Evolutionary conservation across 2,113 vertebrate genomes (phyloP).

Genomic region (Crotalus viridis): DNA sequence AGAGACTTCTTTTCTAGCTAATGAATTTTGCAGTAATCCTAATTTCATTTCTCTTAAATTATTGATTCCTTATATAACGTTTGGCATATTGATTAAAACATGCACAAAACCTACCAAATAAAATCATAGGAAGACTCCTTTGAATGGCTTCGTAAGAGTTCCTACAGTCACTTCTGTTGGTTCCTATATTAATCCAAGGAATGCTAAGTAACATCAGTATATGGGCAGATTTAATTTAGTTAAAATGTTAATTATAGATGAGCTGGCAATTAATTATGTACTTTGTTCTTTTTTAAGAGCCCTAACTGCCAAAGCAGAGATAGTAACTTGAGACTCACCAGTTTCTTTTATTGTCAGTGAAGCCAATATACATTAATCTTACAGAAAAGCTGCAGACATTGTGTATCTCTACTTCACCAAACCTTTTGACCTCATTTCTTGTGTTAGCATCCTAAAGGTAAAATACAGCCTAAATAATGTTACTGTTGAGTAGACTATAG

Average conservation of each 20-base stretch:
- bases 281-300: neutral
- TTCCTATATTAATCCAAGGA: conserved; percentile 6
- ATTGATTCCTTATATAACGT: conserved; percentile 3
- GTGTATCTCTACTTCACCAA: neutral
- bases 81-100: neutral
- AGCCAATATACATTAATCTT: neutral
- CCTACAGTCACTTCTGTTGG: neutral
- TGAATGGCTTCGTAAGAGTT: conserved; percentile 14
- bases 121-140: neutral
- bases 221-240: conserved; percentile 26
- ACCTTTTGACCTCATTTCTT: neutral
- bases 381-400: neutral
- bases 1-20: conserved; percentile 7
- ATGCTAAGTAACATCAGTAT: conserved; percentile 31
- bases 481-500: neutral
- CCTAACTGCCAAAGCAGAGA: neutral
- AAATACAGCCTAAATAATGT: neutral
- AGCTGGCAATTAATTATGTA: neutral
- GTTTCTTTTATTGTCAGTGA: neutral
- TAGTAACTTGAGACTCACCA: neutral
- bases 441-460: neutral
- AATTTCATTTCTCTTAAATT: neutral
- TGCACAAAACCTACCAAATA: neutral
- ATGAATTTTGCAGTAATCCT: conserved; percentile 5
- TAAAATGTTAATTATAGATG: conserved; percentile 48